A percentile compares a stretch with the other conserved stretches of the same genome.
Evolutionary conservation across 2,113 vertebrate genomes (phyloP).

Genomic region (Acrocephalus kingi): DNA sequence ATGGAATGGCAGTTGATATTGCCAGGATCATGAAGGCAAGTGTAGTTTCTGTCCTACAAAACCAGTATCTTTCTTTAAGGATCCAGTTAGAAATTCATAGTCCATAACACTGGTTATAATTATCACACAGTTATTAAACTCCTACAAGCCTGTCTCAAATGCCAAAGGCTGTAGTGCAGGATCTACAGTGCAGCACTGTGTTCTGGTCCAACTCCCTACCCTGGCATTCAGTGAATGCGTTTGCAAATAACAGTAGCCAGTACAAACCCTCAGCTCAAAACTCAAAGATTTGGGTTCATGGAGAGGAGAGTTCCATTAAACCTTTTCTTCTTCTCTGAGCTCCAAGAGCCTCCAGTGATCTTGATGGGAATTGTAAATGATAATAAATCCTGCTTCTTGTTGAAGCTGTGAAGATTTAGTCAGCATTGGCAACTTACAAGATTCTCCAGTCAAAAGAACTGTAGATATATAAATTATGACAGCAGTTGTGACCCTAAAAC

Average conservation of each 20-base stretch:
- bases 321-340: background rate
- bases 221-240: background rate
- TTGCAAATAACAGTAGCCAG: background rate
- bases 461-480: background rate
- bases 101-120: background rate
- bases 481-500: background rate
- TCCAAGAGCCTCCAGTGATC: background rate
- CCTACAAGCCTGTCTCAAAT: background rate
- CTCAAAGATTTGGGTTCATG: background rate
- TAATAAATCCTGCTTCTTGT: background rate
- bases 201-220: background rate
- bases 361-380: background rate
- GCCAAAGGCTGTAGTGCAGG: background rate
- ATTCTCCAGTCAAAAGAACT: background rate
- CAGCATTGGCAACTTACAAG: background rate
- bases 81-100: background rate
- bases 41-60: background rate
- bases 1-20: background rate
- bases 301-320: background rate
- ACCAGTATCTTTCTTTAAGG: background rate
- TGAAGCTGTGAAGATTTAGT: background rate
- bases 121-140: background rate
- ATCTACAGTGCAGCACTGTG: background rate
- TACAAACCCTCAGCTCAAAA: background rate
- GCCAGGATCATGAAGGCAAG: background rate